Base-by-base conservation (phyloP, 2,888 invertebrate species). In the Dasypolia templi region DNA sequence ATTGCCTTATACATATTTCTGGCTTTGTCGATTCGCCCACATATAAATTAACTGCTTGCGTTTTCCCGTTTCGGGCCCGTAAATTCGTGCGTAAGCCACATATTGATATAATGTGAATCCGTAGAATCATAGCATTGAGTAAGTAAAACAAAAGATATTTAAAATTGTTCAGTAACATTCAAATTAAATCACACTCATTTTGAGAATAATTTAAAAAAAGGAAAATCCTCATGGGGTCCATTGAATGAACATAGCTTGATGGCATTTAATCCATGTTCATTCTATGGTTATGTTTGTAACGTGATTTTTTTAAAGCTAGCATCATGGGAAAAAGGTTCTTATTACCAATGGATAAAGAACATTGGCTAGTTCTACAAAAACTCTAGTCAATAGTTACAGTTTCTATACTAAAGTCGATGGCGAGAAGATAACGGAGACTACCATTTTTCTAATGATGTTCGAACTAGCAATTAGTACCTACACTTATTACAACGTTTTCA, bases 391-490 rank as follows among this genome's bases (percentile, higher is more conserved):
- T 9, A n/a, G 17, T 6, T 26, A 44, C 14, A 22, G 22, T 63
- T 44, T 29, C 29, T 29, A 9, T 22, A 63, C 22, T 12, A 22
- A 44, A 14, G 1, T 62, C 22, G 1, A 22, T 22, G 17, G 11
- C 17, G 11, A 49, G 11, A 32, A n/a, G 11, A 51, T 19, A 51
- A n/a, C 11, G n/a, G n/a, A 32, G n/a, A n/a, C 2, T 51, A 11
- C n/a, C 19, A 51, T 64, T 53, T 35, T n/a, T 11, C 32, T 35
- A n/a, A 53, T n/a, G 17, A n/a, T 35, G 6, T 53, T n/a, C 12
- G 19, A 53, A 64, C 11, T n/a, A 35, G 32, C 26, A 32, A 71
- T 79, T 39, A 79, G 22, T 59, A 26, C 14, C 35, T 17, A 17
- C 22, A 64, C 3, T 32, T 12, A 12, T 46, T 44, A 39, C 26